These are phyloP conservation scores for Pavo muticus DNA, from an alignment of 2,113 vertebrate genomes.

Conservation along the genomic window DNA sequence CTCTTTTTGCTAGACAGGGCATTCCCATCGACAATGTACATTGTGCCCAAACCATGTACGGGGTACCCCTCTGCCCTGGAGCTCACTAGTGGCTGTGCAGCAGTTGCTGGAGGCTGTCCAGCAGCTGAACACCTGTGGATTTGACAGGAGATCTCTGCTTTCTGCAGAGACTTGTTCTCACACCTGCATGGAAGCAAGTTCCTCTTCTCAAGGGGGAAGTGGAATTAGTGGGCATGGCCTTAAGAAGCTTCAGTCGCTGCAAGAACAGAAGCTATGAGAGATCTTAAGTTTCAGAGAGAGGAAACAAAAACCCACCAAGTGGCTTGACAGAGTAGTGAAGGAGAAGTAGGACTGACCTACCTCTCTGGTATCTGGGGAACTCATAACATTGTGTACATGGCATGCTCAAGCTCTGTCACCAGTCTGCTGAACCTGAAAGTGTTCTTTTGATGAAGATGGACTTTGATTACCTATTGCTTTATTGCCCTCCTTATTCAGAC, in stretches of 20 bases:
- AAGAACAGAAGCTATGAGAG: neutral
- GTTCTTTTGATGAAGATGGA: neutral
- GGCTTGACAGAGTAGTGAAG: neutral
- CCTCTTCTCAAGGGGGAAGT: neutral
- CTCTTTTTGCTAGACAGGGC: neutral
- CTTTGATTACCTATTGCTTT: neutral
- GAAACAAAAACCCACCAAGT: neutral
- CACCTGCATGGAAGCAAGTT: neutral
- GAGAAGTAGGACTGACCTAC: neutral
- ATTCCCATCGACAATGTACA: neutral
- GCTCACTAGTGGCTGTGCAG: neutral
- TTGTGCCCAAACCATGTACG: accelerated
- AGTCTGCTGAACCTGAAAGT: neutral
- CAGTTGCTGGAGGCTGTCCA: neutral
- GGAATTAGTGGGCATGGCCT: neutral
- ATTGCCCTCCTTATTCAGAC: neutral
- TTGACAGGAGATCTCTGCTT: neutral
- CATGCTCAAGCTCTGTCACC: neutral
- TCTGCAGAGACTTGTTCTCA: neutral
- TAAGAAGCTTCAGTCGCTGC: neutral
- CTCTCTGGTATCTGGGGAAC: neutral
- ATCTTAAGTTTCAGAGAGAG: neutral
- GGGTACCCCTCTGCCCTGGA: neutral
- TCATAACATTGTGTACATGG: neutral
- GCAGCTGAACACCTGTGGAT: neutral